Conservation (phyloP, 2,797 vertebrate species). For the Eulemur coronatus region DNA sequence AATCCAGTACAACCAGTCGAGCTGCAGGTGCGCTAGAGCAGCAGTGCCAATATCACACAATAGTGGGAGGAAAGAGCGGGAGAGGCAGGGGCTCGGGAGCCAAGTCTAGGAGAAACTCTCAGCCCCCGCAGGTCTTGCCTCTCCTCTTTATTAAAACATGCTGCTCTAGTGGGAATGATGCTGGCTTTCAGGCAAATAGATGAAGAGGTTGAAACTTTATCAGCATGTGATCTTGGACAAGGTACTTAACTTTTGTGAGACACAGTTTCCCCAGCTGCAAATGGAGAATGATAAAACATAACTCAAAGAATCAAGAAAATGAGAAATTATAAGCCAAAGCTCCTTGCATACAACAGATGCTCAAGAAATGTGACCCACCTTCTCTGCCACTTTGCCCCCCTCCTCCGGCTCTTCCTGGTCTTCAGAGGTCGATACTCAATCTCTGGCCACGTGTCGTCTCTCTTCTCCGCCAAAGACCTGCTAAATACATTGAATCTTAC, state of each 20-base stretch:
- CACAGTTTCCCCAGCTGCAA: neutral
- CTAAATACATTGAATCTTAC: neutral
- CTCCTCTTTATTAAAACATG: neutral
- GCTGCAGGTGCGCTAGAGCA: no score
- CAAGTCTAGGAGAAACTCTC: neutral
- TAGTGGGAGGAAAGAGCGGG: neutral
- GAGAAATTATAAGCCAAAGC: neutral
- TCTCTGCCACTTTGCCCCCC: neutral
- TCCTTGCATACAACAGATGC: neutral
- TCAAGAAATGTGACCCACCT: neutral
- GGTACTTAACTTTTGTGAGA: neutral
- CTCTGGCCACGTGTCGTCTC: neutral
- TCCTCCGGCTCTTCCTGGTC: neutral
- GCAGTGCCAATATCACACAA: neutral
- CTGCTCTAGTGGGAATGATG: neutral
- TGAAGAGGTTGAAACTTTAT: neutral
- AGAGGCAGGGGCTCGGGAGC: accelerated
- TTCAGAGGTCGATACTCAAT: neutral
- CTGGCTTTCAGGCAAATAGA: neutral
- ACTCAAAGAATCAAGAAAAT: neutral
- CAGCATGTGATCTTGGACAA: neutral
- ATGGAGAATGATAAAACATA: neutral
- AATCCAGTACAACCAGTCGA: neutral
- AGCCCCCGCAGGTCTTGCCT: neutral
- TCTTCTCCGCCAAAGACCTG: neutral